Evolutionary conservation across 2,113 vertebrate species (phyloP).

Genomic region (Oryzias woworae): DNA sequence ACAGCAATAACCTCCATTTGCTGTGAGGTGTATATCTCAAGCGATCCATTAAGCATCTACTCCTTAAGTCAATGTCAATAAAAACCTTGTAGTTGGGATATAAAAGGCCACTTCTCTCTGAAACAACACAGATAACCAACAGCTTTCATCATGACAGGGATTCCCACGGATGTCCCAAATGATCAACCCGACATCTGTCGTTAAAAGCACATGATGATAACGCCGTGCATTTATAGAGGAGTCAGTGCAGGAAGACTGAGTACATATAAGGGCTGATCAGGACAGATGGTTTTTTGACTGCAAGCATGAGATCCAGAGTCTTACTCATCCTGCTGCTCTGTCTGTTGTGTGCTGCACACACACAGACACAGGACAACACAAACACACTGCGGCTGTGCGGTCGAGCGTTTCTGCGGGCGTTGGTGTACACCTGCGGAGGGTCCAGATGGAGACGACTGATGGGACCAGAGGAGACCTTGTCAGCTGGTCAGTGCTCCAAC

Average conservation of each 20-base stretch:
- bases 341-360: constrained; percentile 24
- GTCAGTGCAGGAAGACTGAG: constrained; percentile 27
- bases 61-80: constrained; percentile 57
- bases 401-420: constrained; percentile 79
- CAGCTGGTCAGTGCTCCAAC: constrained; percentile 64
- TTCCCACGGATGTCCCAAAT: constrained; percentile 56
- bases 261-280: constrained; percentile 46
- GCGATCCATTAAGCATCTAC: constrained; percentile 62
- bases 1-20: constrained; percentile 44
- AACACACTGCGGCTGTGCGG: constrained; percentile 81
- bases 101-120: constrained; percentile 41
- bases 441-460: constrained; percentile 82
- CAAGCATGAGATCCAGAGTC: constrained; percentile 59
- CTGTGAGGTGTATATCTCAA: constrained; percentile 43
- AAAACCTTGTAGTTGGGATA: constrained; percentile 43
- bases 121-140: constrained; percentile 36
- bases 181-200: constrained; percentile 37
- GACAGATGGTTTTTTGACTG: background rate
- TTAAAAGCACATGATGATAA: constrained; percentile 9
- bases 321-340: constrained; percentile 56
- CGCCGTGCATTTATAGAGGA: constrained; percentile 7
- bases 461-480: constrained; percentile 27
- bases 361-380: constrained; percentile 23
- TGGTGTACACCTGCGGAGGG: constrained; percentile 86
- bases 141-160: constrained; percentile 31